Conservation (phyloP, 2,888 invertebrate species). For the Aphodius sticticus region DNA sequence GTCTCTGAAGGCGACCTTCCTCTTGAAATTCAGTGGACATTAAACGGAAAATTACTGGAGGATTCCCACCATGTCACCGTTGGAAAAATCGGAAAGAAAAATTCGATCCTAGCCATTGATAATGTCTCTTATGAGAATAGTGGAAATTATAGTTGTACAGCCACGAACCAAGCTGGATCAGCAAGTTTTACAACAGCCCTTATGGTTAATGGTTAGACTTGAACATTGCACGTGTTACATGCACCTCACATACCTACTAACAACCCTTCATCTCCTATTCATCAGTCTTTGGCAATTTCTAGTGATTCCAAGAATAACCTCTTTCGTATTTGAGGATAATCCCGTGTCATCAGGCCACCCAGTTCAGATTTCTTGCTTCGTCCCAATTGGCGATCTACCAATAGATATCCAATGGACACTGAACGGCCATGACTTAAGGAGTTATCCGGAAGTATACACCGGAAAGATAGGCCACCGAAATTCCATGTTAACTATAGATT, state of each 20-base stretch:
- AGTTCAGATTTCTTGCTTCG: slow-evolving; percentile 70
- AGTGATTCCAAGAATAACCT: slow-evolving; percentile 76
- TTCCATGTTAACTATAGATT: slow-evolving; percentile 67
- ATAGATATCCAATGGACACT: slow-evolving; percentile 74
- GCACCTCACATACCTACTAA: background rate
- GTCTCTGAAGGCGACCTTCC: slow-evolving; percentile 72
- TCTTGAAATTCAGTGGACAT: slow-evolving; percentile 68
- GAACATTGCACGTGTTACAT: background rate
- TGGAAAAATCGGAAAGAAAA: slow-evolving; percentile 62
- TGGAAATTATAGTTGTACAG: slow-evolving; percentile 73
- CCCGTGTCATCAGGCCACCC: slow-evolving; percentile 72
- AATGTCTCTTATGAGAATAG: slow-evolving; percentile 67
- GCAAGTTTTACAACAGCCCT: slow-evolving; percentile 58
- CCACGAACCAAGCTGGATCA: slow-evolving; percentile 62
- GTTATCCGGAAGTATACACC: slow-evolving; percentile 60
- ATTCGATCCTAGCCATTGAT: slow-evolving; percentile 66
- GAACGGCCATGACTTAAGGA: slow-evolving; percentile 59
- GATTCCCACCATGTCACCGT: slow-evolving; percentile 51
- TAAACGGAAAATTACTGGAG: slow-evolving; percentile 61
- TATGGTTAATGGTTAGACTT: slow-evolving; percentile 73
- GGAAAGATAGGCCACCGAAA: slow-evolving; percentile 68
- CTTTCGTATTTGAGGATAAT: slow-evolving; percentile 72
- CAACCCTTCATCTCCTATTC: slow-evolving; percentile 1
- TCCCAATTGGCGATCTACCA: slow-evolving; percentile 74
- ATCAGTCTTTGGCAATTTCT: slow-evolving; percentile 44